Conservation (phyloP, 2,797 vertebrate species). For the Sylvia borin region DNA sequence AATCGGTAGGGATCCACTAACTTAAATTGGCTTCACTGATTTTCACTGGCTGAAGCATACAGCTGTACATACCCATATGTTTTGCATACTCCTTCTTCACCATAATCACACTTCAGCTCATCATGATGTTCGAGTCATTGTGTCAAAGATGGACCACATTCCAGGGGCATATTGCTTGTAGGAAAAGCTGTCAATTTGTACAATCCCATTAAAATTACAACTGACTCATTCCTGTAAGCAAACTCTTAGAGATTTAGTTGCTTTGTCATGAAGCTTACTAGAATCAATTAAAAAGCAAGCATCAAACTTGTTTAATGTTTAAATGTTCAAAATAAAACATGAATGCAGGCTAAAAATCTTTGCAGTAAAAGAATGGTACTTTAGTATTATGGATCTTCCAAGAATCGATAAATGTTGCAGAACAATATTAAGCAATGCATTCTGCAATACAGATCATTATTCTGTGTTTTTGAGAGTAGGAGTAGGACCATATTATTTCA, state of each 20-base stretch:
- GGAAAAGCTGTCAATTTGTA: constrained; percentile 32
- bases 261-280: constrained; percentile 10
- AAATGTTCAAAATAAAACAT: constrained; percentile 50
- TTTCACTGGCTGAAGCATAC: background rate
- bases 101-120: constrained; percentile 34
- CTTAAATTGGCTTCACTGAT: background rate
- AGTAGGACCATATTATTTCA: background rate
- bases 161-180: constrained; percentile 13
- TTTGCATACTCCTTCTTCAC: background rate
- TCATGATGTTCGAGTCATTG: constrained; percentile 29
- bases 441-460: constrained; percentile 5
- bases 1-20: background rate
- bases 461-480: background rate
- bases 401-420: constrained; percentile 53
- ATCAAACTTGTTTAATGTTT: constrained; percentile 42
- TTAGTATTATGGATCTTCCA: constrained; percentile 14
- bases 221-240: constrained; percentile 38
- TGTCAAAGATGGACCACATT: constrained; percentile 13
- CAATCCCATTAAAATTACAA: constrained; percentile 62
- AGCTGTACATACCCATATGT: background rate
- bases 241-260: constrained; percentile 54
- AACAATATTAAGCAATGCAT: constrained; percentile 30
- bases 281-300: constrained; percentile 63
- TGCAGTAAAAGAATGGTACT: background rate
- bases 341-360: constrained; percentile 51